Evolutionary conservation across 1,140 invertebrate species (phyloP).

Genomic region (Wiebesia pumilae): DNA sequence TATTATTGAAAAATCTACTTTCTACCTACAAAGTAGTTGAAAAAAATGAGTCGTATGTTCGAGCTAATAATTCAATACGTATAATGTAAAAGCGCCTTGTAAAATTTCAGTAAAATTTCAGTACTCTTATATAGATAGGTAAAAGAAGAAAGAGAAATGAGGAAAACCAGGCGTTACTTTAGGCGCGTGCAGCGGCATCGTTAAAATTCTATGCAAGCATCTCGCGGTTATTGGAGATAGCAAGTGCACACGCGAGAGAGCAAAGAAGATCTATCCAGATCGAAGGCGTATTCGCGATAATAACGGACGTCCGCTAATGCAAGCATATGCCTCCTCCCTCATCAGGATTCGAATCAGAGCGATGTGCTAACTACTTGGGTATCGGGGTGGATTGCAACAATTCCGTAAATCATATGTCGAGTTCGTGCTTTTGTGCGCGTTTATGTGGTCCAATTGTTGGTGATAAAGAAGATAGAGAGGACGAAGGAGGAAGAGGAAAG

Average conservation of each 20-base stretch:
- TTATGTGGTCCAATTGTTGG: not conserved
- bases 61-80: not conserved
- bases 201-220: slow-evolving; percentile 57
- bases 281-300: slow-evolving; percentile 20
- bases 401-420: not conserved
- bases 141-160: not conserved
- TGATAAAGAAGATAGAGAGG: not conserved
- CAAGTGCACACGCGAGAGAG: not conserved
- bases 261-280: slow-evolving; percentile 8
- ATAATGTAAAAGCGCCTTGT: not conserved
- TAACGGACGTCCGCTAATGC: not conserved
- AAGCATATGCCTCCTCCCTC: not conserved
- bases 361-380: not conserved
- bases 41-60: not conserved
- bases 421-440: not conserved
- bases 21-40: no score
- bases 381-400: not conserved
- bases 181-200: not conserved
- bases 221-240: not conserved
- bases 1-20: no score
- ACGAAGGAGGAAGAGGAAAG: not conserved
- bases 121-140: not conserved
- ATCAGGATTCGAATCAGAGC: not conserved
- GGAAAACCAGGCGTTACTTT: not conserved
- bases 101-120: not conserved